phyloP scores from a whole-genome alignment of 1,140 invertebrate species.

The Nebria ingens region DNA sequence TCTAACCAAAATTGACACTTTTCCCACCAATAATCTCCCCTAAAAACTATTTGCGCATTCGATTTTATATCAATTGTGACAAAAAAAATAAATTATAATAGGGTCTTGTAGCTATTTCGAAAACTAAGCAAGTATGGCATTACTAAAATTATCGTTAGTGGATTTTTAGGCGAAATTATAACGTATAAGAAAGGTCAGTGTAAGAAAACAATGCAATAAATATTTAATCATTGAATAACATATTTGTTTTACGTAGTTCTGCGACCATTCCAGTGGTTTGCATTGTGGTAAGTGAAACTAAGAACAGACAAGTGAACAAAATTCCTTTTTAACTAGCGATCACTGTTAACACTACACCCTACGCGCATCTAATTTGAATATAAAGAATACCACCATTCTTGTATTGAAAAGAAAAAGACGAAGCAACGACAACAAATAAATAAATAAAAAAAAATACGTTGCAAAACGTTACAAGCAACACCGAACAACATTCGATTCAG shows the following conservation, averaged over 20 bases:
- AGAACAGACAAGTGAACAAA: background rate
- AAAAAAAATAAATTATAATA: no score
- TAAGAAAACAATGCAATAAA: no score
- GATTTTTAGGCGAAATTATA: background rate
- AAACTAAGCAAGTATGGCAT: background rate
- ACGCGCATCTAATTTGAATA: background rate
- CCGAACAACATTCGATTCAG: conserved; percentile 15
- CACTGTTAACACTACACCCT: background rate
- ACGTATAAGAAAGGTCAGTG: no score
- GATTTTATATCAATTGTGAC: no score
- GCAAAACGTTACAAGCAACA: background rate
- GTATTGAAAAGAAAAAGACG: conserved; percentile 16
- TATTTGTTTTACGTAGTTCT: no score
- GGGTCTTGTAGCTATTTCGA: background rate
- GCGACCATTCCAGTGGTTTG: no score
- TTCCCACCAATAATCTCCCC: no score
- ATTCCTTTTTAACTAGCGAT: background rate
- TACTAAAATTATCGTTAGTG: background rate
- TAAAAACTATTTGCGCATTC: no score
- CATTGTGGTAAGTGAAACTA: background rate
- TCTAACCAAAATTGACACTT: no score
- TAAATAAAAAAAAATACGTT: no score
- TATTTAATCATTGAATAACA: no score
- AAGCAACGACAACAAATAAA: no score
- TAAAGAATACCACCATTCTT: background rate